Base-by-base conservation (phyloP, 2,113 vertebrate species). In the Rhynchomys soricoides region DNA sequence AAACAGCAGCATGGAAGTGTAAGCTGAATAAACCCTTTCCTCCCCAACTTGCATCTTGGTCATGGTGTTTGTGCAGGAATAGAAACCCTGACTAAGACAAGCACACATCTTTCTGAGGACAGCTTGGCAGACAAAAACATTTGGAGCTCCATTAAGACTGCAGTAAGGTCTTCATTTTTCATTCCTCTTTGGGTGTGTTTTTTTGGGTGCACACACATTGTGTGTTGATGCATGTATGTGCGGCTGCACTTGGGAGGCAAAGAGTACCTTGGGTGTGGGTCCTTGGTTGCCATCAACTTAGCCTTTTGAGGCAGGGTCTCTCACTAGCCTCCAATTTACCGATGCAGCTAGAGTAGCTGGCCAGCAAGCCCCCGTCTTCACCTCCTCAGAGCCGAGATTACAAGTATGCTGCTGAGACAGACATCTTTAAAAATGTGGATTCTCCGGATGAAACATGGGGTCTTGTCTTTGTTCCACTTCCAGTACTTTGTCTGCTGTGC, bases 51-150 rank as follows among this genome's bases (percentile, higher is more conserved):
- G n/a, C n/a, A n/a, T n/a, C n/a, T n/a, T n/a, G n/a, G n/a, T n/a
- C n/a, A n/a, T n/a, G n/a, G n/a, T n/a, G n/a, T n/a, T n/a, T n/a
- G n/a, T n/a, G n/a, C n/a, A n/a, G n/a, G n/a, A n/a, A n/a, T n/a
- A n/a, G n/a, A n/a, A n/a, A n/a, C n/a, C n/a, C n/a, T n/a, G n/a
- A n/a, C n/a, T n/a, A n/a, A n/a, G n/a, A n/a, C n/a, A n/a, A 85
- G 70, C 5, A 81, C 24, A 26, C 85, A 66, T 93, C 70, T 83
- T 11, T 91, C 74, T 37, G 24, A 77, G 50, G 5, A 86, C 88
- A 75, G 19, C 79, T 94, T 81, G n/a, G 12, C 37, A 86, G 52
- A 64, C 19, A 87, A 96, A 62, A 94, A 79, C 37, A 62, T 81
- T 79, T 66, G 45, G 17, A 17, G 29, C 4, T 22, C 55, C 50